phyloP scores from a whole-genome alignment of 2,888 invertebrate species.

The Eupithecia inturbata region DNA sequence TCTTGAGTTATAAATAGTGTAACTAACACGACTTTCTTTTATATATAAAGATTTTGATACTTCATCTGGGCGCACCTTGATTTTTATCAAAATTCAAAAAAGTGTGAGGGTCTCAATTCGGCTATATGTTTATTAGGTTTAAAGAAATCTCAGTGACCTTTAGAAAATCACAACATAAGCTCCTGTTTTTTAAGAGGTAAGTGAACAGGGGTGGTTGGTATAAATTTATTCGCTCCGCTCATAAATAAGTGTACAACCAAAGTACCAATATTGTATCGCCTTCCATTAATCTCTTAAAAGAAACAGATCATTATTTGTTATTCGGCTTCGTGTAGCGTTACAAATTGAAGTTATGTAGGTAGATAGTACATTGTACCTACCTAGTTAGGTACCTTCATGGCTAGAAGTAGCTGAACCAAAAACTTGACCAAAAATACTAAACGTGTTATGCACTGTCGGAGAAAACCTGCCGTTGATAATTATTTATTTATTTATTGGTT shows the following conservation, averaged over 20 bases:
- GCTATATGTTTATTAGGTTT: too few species aligned
- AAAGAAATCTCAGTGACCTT: too few species aligned
- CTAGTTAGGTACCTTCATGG: not conserved
- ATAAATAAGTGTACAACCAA: not conserved
- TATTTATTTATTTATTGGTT: too few species aligned
- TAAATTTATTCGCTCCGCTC: not conserved
- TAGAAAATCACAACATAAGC: too few species aligned
- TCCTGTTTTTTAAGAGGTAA: not conserved
- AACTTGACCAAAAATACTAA: not conserved
- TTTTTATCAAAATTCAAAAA: too few species aligned
- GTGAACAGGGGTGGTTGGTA: not conserved
- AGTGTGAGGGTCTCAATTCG: too few species aligned
- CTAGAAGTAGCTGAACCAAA: slow-evolving; percentile 13
- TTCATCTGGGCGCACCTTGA: too few species aligned
- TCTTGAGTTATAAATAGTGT: too few species aligned
- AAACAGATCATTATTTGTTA: slow-evolving; percentile 59
- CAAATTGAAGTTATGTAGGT: slow-evolving; percentile 39
- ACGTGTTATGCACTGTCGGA: not conserved
- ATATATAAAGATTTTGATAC: too few species aligned
- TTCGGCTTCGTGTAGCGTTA: slow-evolving; percentile 44
- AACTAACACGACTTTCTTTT: too few species aligned
- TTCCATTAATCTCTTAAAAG: slow-evolving; percentile 46
- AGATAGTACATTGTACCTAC: not conserved
- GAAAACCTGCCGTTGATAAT: too few species aligned
- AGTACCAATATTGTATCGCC: slow-evolving; percentile 24